These are phyloP conservation scores for Micromussa lordhowensis DNA, from an alignment of 92 coral and sea anemone genomes.

Conservation along the genomic window DNA sequence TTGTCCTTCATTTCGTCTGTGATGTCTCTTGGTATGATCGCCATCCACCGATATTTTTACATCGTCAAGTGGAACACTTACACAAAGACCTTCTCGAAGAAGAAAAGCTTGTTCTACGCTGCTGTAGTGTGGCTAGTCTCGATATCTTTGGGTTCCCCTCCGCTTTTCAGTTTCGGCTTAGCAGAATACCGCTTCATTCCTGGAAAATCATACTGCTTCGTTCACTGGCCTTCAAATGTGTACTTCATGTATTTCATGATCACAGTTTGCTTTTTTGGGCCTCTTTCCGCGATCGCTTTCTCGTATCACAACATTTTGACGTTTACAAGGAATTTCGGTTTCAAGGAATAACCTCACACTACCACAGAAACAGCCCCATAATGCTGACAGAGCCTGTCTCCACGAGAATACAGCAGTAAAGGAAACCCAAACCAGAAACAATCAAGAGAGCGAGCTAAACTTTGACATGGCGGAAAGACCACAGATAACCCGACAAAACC, in stretches of 20 bases:
- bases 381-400: neutral
- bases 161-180: conserved; percentile 78
- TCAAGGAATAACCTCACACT: conserved; percentile 16
- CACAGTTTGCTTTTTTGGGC: conserved; percentile 67
- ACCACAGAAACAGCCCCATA: neutral
- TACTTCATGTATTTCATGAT: conserved; percentile 78
- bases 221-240: conserved; percentile 64
- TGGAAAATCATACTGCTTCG: conserved; percentile 76
- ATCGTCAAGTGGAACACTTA: conserved; percentile 77
- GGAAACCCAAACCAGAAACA: neutral
- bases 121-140: conserved; percentile 66
- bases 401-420: too few relatives aligned
- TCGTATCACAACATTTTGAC: conserved; percentile 58
- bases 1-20: conserved; percentile 75
- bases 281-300: conserved; percentile 61
- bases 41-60: conserved; percentile 71
- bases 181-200: conserved; percentile 67
- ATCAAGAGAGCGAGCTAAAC: neutral
- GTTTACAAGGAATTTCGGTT: conserved; percentile 21
- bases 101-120: conserved; percentile 31
- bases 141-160: conserved; percentile 56
- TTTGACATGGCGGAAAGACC: neutral
- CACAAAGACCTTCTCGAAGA: conserved; percentile 30
- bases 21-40: conserved; percentile 76
- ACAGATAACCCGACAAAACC: neutral